Evolutionary conservation across 1,140 invertebrate genomes (phyloP), one percentile per base, ranked within the genome.

Genomic region (Tigriopus japonicus): DNA sequence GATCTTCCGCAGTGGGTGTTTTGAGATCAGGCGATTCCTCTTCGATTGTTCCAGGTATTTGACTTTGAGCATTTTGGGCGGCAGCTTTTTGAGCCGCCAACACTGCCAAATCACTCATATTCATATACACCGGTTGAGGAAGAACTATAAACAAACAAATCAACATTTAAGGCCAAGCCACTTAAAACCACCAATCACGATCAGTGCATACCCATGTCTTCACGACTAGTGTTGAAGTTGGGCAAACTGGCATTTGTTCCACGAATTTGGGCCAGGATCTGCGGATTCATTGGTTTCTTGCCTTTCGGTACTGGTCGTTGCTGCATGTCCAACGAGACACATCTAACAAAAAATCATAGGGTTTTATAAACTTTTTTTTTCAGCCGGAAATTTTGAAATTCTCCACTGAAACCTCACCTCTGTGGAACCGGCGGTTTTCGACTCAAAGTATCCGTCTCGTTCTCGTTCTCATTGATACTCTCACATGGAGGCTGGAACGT

Each of bases 121-220:
- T 94, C 63, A 91, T 88, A 72, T 94, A 94, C 66, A 89, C 80
- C 9, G 87, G 88, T 72, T 86, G 83, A 24, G 70, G 68, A 65
- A 76, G 69, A 67, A 71, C 74, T 76, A 66, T n/a, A 69, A 54
- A 2, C 2, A 51, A 51, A 3, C 28, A 35, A 35, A 35, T 3
- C 28, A 3, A 49, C 10, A 49, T 5, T 49, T 15, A 12, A 21
- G 3, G 3, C 10, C 45, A 17, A 49, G 3, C 19, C 19, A 21
- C 3, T 49, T 17, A 3, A 49, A 17, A 21, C 2, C 45, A 17
- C 12, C 45, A 49, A 5, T 2, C 45, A 49, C 21, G 23, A 10
- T 19, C 51, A 19, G 51, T 52, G 10, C 52, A 6, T 23, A 54
- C 52, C 52, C 52, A 54, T 54, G 24, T 54, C 52, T 15, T 54